A percentile compares a stretch with the other conserved stretches of the same genome.
phyloP scores from a whole-genome alignment of 2,113 vertebrate genomes.

The Pterocles burchelli region DNA sequence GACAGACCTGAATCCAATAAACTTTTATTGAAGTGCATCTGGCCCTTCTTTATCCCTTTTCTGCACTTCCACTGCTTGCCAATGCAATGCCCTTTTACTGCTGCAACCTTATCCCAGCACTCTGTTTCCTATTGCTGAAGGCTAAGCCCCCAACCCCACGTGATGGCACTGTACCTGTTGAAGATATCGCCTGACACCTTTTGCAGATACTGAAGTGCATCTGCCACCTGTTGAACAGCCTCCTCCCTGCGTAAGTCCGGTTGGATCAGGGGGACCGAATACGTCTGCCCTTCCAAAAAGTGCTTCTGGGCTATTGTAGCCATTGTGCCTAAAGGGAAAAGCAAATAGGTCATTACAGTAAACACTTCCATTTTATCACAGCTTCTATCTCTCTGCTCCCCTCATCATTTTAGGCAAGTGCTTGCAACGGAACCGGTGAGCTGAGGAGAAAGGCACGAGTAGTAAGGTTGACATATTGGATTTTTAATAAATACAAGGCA shows the following conservation, averaged over 20 bases:
- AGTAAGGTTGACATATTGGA: background rate
- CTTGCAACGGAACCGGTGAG: background rate
- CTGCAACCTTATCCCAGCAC: background rate
- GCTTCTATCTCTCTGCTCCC: background rate
- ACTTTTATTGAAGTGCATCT: background rate
- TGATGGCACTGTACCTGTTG: conserved; percentile 78
- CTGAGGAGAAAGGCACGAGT: background rate
- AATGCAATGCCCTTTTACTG: background rate
- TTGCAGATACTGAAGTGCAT: conserved; percentile 88
- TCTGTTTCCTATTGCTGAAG: background rate
- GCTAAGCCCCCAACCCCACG: fast-evolving
- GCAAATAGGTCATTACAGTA: background rate
- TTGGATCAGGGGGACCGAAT: conserved; percentile 91
- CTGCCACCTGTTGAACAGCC: conserved; percentile 90
- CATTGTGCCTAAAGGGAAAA: conserved; percentile 74
- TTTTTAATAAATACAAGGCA: background rate
- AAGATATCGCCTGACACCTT: conserved; percentile 93
- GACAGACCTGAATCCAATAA: background rate
- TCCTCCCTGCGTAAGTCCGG: conserved; percentile 91
- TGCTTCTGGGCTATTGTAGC: conserved; percentile 76
- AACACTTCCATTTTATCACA: background rate
- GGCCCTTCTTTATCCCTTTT: background rate
- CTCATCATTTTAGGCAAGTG: background rate
- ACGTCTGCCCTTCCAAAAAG: conserved; percentile 87
- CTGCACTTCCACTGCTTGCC: background rate